Conservation (phyloP, 2,113 vertebrate species). For the Spea bombifrons region DNA sequence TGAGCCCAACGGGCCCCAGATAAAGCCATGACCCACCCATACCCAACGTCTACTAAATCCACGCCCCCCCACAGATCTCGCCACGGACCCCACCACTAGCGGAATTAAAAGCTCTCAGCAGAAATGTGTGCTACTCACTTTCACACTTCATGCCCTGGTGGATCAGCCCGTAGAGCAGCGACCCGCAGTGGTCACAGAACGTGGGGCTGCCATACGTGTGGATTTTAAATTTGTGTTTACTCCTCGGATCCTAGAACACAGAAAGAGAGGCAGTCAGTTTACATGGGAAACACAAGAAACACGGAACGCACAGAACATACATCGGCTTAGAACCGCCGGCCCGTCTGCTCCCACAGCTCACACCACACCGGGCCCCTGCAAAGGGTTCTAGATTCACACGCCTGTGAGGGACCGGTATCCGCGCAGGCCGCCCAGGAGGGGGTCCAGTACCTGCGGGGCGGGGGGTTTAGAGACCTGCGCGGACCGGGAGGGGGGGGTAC, state of each 20-base stretch:
- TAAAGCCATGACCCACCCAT: too few relatives aligned
- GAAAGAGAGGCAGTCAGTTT: background rate
- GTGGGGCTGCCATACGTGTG: slow-evolving; percentile 94
- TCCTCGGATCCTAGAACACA: slow-evolving; percentile 83
- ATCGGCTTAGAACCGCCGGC: background rate
- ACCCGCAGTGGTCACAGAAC: slow-evolving; percentile 96
- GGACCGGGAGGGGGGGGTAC: too few relatives aligned
- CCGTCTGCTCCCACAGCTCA: background rate
- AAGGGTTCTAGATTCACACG: too few relatives aligned
- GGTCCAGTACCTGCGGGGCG: too few relatives aligned
- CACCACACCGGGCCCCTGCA: too few relatives aligned
- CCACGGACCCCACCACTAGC: too few relatives aligned
- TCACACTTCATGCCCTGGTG: slow-evolving; percentile 99
- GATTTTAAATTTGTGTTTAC: slow-evolving; percentile 99
- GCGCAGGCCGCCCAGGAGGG: too few relatives aligned
- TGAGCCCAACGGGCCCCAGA: background rate
- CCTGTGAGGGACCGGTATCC: too few relatives aligned
- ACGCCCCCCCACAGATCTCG: too few relatives aligned
- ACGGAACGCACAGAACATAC: background rate
- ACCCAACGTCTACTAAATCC: too few relatives aligned
- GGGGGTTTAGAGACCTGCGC: too few relatives aligned
- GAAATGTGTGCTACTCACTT: slow-evolving; percentile 74
- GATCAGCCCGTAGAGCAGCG: slow-evolving; percentile 90
- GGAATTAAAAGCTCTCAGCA: too few relatives aligned
- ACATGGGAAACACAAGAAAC: background rate